Base-by-base conservation (phyloP, 2,113 vertebrate species). In the Beaufortia kweichowensis region DNA sequence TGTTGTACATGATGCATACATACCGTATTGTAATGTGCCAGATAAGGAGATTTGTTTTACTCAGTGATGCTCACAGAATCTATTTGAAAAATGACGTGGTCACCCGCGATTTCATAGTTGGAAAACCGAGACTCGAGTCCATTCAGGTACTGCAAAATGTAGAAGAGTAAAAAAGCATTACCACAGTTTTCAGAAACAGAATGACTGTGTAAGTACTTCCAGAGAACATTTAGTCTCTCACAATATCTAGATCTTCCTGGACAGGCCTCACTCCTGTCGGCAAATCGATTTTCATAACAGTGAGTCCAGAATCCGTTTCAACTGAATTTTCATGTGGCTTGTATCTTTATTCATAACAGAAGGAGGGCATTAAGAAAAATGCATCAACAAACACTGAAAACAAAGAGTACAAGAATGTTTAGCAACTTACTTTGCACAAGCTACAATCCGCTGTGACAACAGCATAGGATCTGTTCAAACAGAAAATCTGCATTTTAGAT, bases 261-360 rank as follows among this genome's bases (percentile, higher is more conserved):
- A 92, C 79, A 2, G 92, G 90, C 1, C 78, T 85, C 69, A 98
- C 76, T 19, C 95, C 95, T 8, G 93, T 96, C 1, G 94, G 92
- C 84, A 99, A 84, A 61, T 93, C 83, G 69, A 99, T 96, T 81
- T 96, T 94, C 93, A 98, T 95, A 68, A 97, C 95, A 0, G 93
- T 91, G 23, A 94, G 93, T 24, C 89, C 85, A 46, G 96, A 94
- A 3, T 91, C 91, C 0, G 81, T 90, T 0, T 65, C 50, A 0
- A 83, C 75, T 67, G 95, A 93, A 55, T 87, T 87, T 0, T 21
- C 26, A 0, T 75, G 55, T 15, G 93, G 91, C 31, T 87, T 94
- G 77, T 94, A 98, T 88, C 97, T 98, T 81, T 17, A 79, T 39
- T 67, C 41, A 60, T 60, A 81, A 84, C 41, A 66, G 73, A 83